Percentiles rank a stretch among this genome's conserved stretches.
Evolutionary conservation across 2,888 invertebrate species (phyloP).

Genomic region (Micropterix aruncella): DNA sequence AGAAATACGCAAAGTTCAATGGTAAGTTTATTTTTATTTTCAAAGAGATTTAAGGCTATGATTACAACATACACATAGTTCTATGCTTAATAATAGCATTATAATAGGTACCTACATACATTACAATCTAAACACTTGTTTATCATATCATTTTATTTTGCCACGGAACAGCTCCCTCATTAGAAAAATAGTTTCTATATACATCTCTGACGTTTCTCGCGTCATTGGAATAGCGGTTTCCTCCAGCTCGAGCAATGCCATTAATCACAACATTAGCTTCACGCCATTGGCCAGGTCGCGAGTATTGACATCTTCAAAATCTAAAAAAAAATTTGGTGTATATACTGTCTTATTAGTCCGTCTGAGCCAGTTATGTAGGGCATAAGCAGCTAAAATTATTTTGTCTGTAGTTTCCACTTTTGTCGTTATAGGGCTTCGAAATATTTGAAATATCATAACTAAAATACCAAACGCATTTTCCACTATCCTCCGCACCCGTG

Average conservation of each 20-base stretch:
- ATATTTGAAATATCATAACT: constrained; percentile 4
- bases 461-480: constrained; percentile 8
- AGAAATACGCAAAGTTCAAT: no score
- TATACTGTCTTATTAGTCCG: neutral
- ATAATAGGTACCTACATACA: no score
- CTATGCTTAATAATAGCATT: no score
- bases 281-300: neutral
- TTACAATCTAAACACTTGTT: no score
- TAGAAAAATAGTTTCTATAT: constrained; percentile 1
- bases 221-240: no score
- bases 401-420: constrained; percentile 1
- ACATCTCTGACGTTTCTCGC: neutral
- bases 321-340: neutral
- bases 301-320: constrained; percentile 2
- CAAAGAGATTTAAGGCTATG: no score
- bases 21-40: no score
- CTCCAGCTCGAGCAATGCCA: neutral
- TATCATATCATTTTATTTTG: constrained; percentile 1
- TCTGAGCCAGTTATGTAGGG: constrained; percentile 5
- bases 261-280: neutral
- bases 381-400: constrained; percentile 4
- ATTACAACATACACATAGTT: no score
- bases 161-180: constrained; percentile 2
- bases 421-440: constrained; percentile 2
- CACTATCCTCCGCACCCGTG: constrained; percentile 5